These are phyloP conservation scores for Cryptomyrus ogoouensis DNA, from an alignment of 2,113 vertebrate species.

Conservation along the genomic window DNA sequence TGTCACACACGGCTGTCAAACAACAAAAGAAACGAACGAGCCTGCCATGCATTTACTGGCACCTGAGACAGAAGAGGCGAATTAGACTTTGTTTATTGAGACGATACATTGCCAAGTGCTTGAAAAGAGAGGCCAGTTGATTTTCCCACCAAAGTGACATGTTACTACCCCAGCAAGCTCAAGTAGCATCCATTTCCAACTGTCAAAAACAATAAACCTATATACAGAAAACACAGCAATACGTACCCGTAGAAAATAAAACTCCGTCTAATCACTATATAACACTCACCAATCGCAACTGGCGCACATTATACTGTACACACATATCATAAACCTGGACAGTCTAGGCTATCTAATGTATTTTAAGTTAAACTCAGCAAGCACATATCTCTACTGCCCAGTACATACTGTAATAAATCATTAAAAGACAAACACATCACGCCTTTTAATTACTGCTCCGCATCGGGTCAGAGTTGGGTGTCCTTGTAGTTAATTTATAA, in stretches of 20 bases:
- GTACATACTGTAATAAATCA: not conserved
- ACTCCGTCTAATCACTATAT: not conserved
- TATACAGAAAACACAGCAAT: not conserved
- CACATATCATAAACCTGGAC: not conserved
- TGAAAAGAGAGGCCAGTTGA: not conserved
- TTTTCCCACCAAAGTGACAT: not conserved
- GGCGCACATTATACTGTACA: not conserved
- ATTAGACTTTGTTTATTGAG: not conserved
- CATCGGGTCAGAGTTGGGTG: not conserved
- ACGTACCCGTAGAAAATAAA: not conserved
- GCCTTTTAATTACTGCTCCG: not conserved
- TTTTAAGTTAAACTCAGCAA: not conserved
- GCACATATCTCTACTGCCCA: not conserved
- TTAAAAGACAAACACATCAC: not conserved
- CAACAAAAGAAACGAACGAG: not conserved
- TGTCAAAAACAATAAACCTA: not conserved
- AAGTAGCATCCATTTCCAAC: not conserved
- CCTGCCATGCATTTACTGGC: not conserved
- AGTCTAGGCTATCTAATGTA: not conserved
- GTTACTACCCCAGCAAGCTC: not conserved
- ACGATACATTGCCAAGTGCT: not conserved
- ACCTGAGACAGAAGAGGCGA: not conserved
- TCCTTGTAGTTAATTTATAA: not conserved
- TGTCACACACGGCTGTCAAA: not conserved
- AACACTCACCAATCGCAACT: not conserved